Percentiles rank a stretch among this genome's conserved stretches.
These are phyloP conservation scores for Brachionus koreanus DNA, from an alignment of 1,140 invertebrate species.

Conservation along the genomic window DNA sequence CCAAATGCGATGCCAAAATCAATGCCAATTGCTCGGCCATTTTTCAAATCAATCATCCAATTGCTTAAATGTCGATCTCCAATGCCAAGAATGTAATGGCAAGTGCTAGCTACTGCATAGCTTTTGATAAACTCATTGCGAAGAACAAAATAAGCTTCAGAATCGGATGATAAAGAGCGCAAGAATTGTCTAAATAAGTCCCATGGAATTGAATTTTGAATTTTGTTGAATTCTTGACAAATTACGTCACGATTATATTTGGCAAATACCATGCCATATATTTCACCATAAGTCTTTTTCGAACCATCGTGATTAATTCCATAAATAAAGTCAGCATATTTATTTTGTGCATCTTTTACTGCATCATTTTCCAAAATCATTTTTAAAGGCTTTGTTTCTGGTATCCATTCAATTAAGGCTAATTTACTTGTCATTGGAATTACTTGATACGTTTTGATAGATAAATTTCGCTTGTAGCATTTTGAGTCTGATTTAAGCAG, in stretches of 20 bases:
- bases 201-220: constrained; percentile 4
- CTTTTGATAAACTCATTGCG: constrained; percentile 62
- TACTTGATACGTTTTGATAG: constrained; percentile 51
- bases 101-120: constrained; percentile 65
- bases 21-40: constrained; percentile 68
- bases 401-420: constrained; percentile 71
- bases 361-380: constrained; percentile 62
- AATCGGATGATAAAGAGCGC: not conserved
- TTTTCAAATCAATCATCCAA: constrained; percentile 64
- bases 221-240: constrained; percentile 20
- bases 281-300: not conserved
- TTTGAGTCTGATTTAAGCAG: constrained; percentile 59
- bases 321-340: not conserved
- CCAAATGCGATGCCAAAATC: constrained; percentile 76
- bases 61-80: constrained; percentile 76
- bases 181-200: constrained; percentile 40
- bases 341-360: constrained; percentile 50
- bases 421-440: constrained; percentile 59
- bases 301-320: not conserved
- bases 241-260: not conserved
- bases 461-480: constrained; percentile 47
- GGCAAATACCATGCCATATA: not conserved
- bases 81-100: constrained; percentile 69
- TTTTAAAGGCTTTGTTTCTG: constrained; percentile 63
- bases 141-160: constrained; percentile 34